A percentile compares a stretch with the other conserved stretches of the same genome.
phyloP scores from a whole-genome alignment of 2,888 invertebrate genomes.

The Hipparchia sbordonii region DNA sequence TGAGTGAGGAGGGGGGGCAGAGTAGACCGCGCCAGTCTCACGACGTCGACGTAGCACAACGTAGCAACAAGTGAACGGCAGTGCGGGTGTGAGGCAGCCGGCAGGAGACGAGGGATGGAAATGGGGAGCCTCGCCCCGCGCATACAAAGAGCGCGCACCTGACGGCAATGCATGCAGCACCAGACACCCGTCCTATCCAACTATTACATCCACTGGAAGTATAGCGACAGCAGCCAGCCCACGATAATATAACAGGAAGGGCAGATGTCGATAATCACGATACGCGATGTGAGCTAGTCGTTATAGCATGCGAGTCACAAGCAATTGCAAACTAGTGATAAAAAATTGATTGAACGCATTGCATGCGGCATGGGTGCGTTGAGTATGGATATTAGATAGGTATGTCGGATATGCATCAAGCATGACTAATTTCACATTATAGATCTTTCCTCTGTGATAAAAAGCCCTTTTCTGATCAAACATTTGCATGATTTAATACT shows the following conservation, averaged over 20 bases:
- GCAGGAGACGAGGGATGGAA: slow-evolving; percentile 49
- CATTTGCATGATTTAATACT: not conserved
- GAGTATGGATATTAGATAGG: too few species aligned
- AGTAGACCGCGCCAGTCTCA: slow-evolving; percentile 68
- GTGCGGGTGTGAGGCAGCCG: slow-evolving; percentile 58
- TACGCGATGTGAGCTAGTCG: slow-evolving; percentile 36
- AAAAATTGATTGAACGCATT: slow-evolving; percentile 18
- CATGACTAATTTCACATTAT: slow-evolving; percentile 12
- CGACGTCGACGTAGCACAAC: slow-evolving; percentile 58
- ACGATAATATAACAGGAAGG: slow-evolving; percentile 59
- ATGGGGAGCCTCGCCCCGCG: slow-evolving; percentile 56
- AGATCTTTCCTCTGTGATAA: not conserved
- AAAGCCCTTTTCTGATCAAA: not conserved
- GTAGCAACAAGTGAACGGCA: slow-evolving; percentile 81
- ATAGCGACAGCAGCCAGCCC: slow-evolving; percentile 45
- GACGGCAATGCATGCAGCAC: slow-evolving; percentile 60
- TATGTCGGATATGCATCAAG: not conserved
- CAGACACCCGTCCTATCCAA: slow-evolving; percentile 34
- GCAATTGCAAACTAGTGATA: slow-evolving; percentile 14
- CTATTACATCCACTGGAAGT: slow-evolving; percentile 48
- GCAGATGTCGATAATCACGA: slow-evolving; percentile 68
- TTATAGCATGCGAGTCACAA: slow-evolving; percentile 12
- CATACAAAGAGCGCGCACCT: slow-evolving; percentile 67
- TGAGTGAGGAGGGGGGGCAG: slow-evolving; percentile 53
- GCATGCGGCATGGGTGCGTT: slow-evolving; percentile 5